Conservation (phyloP, 2,888 invertebrate genomes). For the Girardia tigrina region DNA sequence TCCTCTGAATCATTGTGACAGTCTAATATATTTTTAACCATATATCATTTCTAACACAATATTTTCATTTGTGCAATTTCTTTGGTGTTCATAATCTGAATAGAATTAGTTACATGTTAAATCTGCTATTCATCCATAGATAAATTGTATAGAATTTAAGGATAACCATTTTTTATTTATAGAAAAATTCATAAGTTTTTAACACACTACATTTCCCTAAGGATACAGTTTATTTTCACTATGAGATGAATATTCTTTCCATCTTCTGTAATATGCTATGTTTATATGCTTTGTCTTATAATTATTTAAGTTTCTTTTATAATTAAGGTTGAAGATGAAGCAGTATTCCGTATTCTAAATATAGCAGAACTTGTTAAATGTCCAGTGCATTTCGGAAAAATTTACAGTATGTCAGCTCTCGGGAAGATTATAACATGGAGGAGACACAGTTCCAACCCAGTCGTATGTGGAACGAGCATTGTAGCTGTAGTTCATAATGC, state of each 20-base stretch:
- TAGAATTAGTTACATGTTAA: too few relatives aligned
- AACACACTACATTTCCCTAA: too few relatives aligned
- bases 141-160: not conserved
- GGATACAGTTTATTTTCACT: too few relatives aligned
- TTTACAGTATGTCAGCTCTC: not conserved
- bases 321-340: not conserved
- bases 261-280: too few relatives aligned
- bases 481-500: conserved; percentile 6
- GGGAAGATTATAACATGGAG: not conserved
- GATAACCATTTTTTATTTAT: too few relatives aligned
- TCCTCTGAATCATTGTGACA: too few relatives aligned
- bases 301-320: not conserved
- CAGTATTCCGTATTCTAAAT: not conserved
- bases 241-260: too few relatives aligned
- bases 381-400: not conserved
- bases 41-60: too few relatives aligned
- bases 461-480: not conserved
- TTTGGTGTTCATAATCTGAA: too few relatives aligned
- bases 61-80: too few relatives aligned
- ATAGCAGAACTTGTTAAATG: conserved; percentile 9
- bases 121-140: not conserved
- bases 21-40: not conserved
- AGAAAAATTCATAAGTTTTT: too few relatives aligned
- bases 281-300: too few relatives aligned
- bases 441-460: not conserved